Conservation (phyloP, 2,888 invertebrate species). For the Quadriops clusia region DNA sequence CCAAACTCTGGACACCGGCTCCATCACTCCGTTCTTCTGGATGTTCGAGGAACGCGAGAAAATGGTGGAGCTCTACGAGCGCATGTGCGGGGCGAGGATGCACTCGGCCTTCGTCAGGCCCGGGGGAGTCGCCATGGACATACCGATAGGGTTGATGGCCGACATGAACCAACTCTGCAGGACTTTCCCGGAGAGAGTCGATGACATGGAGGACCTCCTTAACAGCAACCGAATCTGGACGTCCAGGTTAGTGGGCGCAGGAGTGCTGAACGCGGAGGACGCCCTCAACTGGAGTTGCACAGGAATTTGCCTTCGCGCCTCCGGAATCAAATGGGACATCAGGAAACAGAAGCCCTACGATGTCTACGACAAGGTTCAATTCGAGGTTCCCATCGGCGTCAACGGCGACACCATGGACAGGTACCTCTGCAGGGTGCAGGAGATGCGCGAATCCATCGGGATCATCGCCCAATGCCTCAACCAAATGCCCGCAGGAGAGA, state of each 20-base stretch:
- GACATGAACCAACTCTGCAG: slow-evolving; percentile 61
- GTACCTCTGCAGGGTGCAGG: slow-evolving; percentile 52
- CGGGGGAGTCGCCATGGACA: slow-evolving; percentile 66
- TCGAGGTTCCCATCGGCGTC: slow-evolving; percentile 70
- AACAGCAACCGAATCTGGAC: slow-evolving; percentile 65
- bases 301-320: slow-evolving; percentile 67
- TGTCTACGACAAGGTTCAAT: slow-evolving; percentile 68
- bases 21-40: slow-evolving; percentile 85
- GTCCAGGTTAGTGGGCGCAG: slow-evolving; percentile 61
- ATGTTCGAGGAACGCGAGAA: slow-evolving; percentile 83
- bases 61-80: slow-evolving; percentile 72
- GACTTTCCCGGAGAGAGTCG: slow-evolving; percentile 61
- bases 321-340: slow-evolving; percentile 82
- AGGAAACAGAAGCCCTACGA: slow-evolving; percentile 75
- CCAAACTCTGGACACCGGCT: slow-evolving; percentile 71
- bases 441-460: slow-evolving; percentile 65
- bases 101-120: slow-evolving; percentile 73
- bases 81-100: slow-evolving; percentile 72
- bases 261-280: slow-evolving; percentile 58
- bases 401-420: slow-evolving; percentile 81
- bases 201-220: slow-evolving; percentile 73
- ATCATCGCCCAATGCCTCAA: slow-evolving; percentile 74
- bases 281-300: slow-evolving; percentile 60
- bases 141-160: slow-evolving; percentile 65
- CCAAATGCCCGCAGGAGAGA: slow-evolving; percentile 70